Evolutionary conservation across 2,113 vertebrate genomes (phyloP).

Genomic region (Atractosteus spatula): DNA sequence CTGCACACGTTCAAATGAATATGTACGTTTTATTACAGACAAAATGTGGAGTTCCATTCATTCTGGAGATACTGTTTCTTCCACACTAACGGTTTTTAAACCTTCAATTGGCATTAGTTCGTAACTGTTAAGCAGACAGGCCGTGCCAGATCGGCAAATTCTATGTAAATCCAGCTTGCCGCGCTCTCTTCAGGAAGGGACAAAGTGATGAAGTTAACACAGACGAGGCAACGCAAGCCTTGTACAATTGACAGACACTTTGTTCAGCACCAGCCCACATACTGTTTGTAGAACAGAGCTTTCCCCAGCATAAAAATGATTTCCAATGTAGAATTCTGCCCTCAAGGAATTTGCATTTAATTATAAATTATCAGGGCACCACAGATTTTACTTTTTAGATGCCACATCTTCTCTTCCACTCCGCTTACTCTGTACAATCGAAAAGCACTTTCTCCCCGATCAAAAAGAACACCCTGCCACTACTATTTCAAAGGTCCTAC

Average conservation of each 20-base stretch:
- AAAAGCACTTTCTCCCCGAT: slow-evolving; percentile 24
- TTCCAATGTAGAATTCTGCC: slow-evolving; percentile 39
- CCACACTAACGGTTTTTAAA: no score
- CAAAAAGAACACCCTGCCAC: slow-evolving; percentile 19
- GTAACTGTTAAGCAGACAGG: no score
- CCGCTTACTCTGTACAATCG: slow-evolving; percentile 28
- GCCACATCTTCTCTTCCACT: slow-evolving; percentile 16
- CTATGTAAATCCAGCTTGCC: not conserved
- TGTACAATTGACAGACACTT: slow-evolving; percentile 27
- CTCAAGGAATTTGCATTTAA: slow-evolving; percentile 53
- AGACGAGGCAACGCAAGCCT: slow-evolving; percentile 5
- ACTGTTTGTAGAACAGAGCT: slow-evolving; percentile 43
- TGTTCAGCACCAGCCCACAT: slow-evolving; percentile 42
- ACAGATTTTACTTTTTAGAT: slow-evolving; percentile 32
- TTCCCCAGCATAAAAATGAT: slow-evolving; percentile 45
- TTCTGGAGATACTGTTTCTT: no score
- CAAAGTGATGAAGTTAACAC: not conserved
- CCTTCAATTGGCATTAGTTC: no score
- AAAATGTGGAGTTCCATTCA: no score
- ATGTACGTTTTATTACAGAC: no score
- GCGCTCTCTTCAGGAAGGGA: not conserved
- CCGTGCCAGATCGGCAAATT: not conserved
- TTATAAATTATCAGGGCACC: slow-evolving; percentile 55
- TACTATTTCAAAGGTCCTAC: not conserved
- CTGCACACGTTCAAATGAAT: no score